Percentiles rank a stretch among this genome's conserved stretches.
These are phyloP conservation scores for Allolobophora icterica DNA, from an alignment of 2,888 invertebrate genomes.

Conservation along the genomic window DNA sequence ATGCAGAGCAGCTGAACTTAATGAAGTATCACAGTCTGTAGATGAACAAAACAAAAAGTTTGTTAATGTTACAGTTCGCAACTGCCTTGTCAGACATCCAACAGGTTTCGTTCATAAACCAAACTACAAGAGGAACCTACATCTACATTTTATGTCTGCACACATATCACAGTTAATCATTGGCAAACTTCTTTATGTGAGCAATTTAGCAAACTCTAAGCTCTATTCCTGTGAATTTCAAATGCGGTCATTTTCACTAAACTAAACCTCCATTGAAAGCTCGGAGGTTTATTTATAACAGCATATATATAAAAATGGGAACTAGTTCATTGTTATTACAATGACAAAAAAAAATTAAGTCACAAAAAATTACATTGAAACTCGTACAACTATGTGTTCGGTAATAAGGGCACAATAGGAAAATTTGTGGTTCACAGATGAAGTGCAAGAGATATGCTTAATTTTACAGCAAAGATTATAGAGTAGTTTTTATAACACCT, in stretches of 20 bases:
- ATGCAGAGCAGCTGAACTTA: slow-evolving; percentile 6
- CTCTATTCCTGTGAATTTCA: slow-evolving; percentile 13
- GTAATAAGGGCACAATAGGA: not conserved
- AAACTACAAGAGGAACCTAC: not conserved
- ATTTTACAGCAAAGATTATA: too few relatives aligned
- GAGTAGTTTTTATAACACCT: not conserved
- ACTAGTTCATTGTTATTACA: not conserved
- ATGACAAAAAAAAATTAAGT: not conserved
- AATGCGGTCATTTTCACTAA: not conserved
- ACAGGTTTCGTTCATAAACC: not conserved
- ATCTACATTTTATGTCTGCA: slow-evolving; percentile 9
- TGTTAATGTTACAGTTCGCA: not conserved
- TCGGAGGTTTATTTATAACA: not conserved
- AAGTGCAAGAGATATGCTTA: not conserved
- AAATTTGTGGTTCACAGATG: not conserved
- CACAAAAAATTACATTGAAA: not conserved
- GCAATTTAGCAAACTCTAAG: not conserved
- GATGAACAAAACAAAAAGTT: not conserved
- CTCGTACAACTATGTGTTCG: not conserved
- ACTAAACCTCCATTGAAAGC: not conserved
- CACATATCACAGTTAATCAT: slow-evolving; percentile 3
- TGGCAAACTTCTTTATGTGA: slow-evolving; percentile 17
- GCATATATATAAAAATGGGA: not conserved
- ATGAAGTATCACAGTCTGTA: slow-evolving; percentile 17
- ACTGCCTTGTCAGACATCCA: not conserved